phyloP scores from a whole-genome alignment of 2,797 vertebrate species.

The Amblyopsis hoosieri region DNA sequence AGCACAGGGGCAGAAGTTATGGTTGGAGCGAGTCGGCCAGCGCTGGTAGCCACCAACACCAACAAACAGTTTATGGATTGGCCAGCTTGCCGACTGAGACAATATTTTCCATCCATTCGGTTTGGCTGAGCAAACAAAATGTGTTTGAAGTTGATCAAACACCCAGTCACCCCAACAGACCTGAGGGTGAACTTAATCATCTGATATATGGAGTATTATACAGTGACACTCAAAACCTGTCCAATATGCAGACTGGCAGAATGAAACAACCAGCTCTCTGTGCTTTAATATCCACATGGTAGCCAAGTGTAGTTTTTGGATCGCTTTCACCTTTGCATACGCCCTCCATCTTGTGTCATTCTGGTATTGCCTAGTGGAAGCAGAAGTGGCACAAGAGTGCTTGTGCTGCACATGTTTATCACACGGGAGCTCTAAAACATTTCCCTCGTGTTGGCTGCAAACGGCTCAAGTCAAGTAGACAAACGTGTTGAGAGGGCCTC shows the following conservation, averaged over 20 bases:
- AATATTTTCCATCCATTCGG: slow-evolving; percentile 79
- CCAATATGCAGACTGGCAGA: slow-evolving; percentile 31
- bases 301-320: slow-evolving; percentile 62
- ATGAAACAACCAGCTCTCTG: slow-evolving; percentile 37
- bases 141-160: slow-evolving; percentile 80
- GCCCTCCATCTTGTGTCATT: slow-evolving; percentile 61
- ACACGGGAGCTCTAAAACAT: slow-evolving; percentile 10
- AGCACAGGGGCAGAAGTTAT: slow-evolving; percentile 67
- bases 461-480: slow-evolving; percentile 50
- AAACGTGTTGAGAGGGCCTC: slow-evolving; percentile 51
- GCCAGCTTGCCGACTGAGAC: slow-evolving; percentile 67
- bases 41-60: slow-evolving; percentile 69
- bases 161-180: slow-evolving; percentile 76
- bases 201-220: slow-evolving; percentile 62
- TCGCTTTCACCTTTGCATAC: slow-evolving; percentile 45
- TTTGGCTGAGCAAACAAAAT: slow-evolving; percentile 69
- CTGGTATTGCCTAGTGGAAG: slow-evolving; percentile 46
- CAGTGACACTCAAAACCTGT: slow-evolving; percentile 36
- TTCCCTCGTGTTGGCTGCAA: slow-evolving; percentile 25
- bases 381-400: slow-evolving; percentile 38
- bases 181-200: slow-evolving; percentile 65
- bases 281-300: slow-evolving; percentile 53
- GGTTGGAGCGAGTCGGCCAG: slow-evolving; percentile 65
- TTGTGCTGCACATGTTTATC: slow-evolving; percentile 20
- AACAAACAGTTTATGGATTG: slow-evolving; percentile 75